Conservation (phyloP, 2,888 invertebrate species). For the Odontocolon sp. region DNA sequence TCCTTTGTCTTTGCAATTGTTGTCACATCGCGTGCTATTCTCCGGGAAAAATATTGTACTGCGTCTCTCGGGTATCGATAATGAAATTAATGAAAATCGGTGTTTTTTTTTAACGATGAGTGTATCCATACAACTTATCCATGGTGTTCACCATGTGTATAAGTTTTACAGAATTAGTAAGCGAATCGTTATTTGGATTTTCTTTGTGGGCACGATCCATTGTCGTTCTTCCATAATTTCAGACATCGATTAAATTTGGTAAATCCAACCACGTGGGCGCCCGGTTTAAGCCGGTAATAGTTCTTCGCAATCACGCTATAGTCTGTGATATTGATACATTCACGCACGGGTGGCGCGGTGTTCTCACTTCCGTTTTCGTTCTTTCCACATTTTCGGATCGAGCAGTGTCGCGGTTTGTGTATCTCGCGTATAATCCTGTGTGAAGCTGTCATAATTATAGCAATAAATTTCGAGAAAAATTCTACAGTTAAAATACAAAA, state of each 20-base stretch:
- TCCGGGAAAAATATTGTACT: neutral
- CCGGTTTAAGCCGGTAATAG: neutral
- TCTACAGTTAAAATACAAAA: too few species aligned
- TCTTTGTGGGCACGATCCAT: neutral
- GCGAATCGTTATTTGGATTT: neutral
- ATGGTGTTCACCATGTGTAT: neutral
- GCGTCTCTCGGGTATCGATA: neutral
- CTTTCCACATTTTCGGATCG: neutral
- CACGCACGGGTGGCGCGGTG: neutral
- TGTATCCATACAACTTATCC: too few species aligned
- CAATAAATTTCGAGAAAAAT: neutral
- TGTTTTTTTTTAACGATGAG: neutral
- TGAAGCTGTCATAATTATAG: neutral
- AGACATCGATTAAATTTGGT: neutral
- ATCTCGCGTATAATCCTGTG: neutral
- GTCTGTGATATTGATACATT: too few species aligned
- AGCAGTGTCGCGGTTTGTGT: neutral
- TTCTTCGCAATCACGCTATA: neutral
- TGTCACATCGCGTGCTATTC: neutral
- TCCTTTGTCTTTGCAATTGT: neutral
- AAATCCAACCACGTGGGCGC: neutral
- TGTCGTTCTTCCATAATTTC: neutral
- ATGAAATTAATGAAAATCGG: neutral
- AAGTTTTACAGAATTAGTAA: neutral
- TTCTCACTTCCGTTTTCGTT: neutral